phyloP scores from a whole-genome alignment of 2,888 invertebrate species.

The Onchidella celtica region DNA sequence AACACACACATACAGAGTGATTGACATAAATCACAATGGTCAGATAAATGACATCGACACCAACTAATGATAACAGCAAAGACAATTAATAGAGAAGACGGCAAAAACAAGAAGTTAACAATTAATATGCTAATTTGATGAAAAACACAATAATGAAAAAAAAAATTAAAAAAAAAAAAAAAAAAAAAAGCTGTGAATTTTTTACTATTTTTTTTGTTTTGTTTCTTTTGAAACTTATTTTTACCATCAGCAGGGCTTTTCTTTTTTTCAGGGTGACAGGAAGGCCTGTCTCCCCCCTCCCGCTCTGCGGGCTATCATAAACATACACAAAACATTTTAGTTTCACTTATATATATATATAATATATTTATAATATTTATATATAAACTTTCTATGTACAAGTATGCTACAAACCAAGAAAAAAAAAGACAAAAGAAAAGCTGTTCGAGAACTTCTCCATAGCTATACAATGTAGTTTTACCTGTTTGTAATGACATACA shows the following conservation, averaged over 20 bases:
- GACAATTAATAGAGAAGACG: background rate
- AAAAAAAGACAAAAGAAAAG: too few relatives aligned
- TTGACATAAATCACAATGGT: background rate
- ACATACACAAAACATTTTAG: background rate
- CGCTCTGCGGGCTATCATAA: slow-evolving; percentile 8
- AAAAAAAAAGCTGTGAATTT: too few relatives aligned
- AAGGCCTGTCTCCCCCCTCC: slow-evolving; percentile 6
- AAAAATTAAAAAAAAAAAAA: background rate
- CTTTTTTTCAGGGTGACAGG: background rate
- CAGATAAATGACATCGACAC: background rate
- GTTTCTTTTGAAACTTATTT: too few relatives aligned
- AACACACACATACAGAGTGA: too few relatives aligned
- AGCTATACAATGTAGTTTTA: slow-evolving; percentile 25
- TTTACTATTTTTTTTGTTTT: too few relatives aligned
- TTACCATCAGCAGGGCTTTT: slow-evolving; percentile 17
- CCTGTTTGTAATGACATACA: background rate
- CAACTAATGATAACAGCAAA: background rate
- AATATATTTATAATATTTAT: background rate
- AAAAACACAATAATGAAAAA: too few relatives aligned
- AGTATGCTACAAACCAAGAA: slow-evolving; percentile 16
- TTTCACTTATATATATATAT: slow-evolving; percentile 4
- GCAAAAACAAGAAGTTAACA: too few relatives aligned
- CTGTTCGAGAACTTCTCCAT: background rate
- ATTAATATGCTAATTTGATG: background rate
- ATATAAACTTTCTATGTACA: slow-evolving; percentile 22